Evolutionary conservation across 2,888 invertebrate genomes (phyloP).

Genomic region (Mellilla xanthometata): DNA sequence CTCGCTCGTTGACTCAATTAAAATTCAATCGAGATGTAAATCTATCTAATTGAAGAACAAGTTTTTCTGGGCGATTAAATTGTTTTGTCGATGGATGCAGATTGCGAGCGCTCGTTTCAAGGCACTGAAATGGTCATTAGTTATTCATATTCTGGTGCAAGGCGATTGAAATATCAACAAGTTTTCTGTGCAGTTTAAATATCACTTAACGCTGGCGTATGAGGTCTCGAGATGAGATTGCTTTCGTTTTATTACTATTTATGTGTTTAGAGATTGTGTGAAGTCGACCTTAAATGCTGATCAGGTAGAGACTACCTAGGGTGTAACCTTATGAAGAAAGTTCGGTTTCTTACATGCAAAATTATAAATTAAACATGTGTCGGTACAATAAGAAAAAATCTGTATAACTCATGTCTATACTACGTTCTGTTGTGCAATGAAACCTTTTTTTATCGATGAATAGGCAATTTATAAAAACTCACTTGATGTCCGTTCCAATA

Average conservation of each 20-base stretch:
- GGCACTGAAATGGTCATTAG: constrained; percentile 20
- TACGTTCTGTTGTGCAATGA: too few relatives aligned
- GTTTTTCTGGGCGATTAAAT: constrained; percentile 64
- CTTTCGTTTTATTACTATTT: constrained; percentile 5
- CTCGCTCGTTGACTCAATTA: constrained; percentile 74
- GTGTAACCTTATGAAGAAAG: too few relatives aligned
- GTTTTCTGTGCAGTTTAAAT: constrained; percentile 27
- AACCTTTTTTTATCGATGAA: too few relatives aligned
- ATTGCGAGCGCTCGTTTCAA: constrained; percentile 26
- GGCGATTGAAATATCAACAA: constrained; percentile 34
- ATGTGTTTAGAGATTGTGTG: not conserved
- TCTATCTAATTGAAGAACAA: constrained; percentile 62
- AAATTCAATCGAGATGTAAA: constrained; percentile 76
- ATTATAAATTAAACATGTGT: too few relatives aligned
- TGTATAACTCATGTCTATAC: too few relatives aligned
- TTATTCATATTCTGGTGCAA: constrained; percentile 32
- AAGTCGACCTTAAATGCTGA: too few relatives aligned
- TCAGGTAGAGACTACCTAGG: too few relatives aligned
- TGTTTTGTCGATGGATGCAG: constrained; percentile 50
- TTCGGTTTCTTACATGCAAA: too few relatives aligned
- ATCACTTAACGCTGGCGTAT: constrained; percentile 26
- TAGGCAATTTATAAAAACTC: too few relatives aligned
- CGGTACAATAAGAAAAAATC: too few relatives aligned
- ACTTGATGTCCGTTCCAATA: too few relatives aligned
- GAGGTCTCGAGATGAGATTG: constrained; percentile 13